phyloP scores from a whole-genome alignment of 2,113 vertebrate species.

The Formicarius rufipectus region DNA sequence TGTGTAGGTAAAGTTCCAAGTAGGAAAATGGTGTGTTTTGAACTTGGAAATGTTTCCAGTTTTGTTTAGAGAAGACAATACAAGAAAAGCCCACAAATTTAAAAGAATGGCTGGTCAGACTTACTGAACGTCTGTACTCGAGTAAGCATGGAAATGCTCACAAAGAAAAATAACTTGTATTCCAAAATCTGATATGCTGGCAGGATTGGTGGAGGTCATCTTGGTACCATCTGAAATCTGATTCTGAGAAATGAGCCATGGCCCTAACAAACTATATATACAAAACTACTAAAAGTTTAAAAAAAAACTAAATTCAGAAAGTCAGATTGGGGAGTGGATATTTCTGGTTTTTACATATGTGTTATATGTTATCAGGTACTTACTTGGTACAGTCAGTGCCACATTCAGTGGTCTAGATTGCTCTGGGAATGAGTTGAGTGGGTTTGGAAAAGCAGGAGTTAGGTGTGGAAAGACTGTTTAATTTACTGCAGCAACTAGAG shows the following conservation, averaged over 20 bases:
- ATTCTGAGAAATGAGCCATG: not conserved
- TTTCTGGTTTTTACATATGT: not conserved
- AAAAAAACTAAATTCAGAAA: not conserved
- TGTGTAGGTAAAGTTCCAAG: not conserved
- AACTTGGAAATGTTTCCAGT: not conserved
- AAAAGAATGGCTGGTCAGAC: not conserved
- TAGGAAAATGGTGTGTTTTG: not conserved
- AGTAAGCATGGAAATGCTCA: not conserved
- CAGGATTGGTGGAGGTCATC: not conserved
- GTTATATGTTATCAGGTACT: not conserved
- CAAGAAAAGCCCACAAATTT: not conserved
- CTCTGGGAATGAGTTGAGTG: not conserved
- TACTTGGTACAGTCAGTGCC: not conserved
- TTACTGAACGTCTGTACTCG: not conserved
- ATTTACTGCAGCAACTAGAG: not conserved
- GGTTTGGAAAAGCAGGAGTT: not conserved
- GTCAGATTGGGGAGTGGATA: not conserved
- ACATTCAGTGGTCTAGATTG: not conserved
- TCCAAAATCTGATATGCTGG: not conserved
- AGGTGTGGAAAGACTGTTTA: not conserved
- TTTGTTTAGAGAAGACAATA: not conserved
- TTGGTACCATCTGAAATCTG: not conserved
- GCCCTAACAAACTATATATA: not conserved
- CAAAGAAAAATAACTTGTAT: not conserved
- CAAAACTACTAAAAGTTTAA: not conserved